Conservation (phyloP, 1,140 invertebrate species). For the Ostrea denselamellosa region DNA sequence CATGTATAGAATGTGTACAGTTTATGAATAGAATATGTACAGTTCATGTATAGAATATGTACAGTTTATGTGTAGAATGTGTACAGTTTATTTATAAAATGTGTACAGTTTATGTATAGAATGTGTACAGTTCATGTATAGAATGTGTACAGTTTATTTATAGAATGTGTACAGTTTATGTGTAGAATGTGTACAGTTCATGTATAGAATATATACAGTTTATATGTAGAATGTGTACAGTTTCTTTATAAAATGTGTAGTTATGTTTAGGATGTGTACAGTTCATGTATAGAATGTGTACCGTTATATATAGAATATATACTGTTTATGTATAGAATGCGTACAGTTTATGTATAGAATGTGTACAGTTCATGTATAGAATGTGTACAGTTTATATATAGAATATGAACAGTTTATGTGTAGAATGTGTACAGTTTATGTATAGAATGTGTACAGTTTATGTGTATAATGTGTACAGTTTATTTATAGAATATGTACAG, state of each 20-base stretch:
- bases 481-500: background rate
- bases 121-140: too few relatives aligned
- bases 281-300: background rate
- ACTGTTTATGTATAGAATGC: background rate
- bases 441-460: too few relatives aligned
- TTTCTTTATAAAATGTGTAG: too few relatives aligned
- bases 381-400: background rate
- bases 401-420: background rate
- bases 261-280: background rate
- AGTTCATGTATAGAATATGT: too few relatives aligned
- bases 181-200: background rate
- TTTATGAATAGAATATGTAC: too few relatives aligned
- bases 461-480: background rate
- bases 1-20: background rate
- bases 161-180: too few relatives aligned
- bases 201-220: background rate
- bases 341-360: background rate
- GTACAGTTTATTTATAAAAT: too few relatives aligned
- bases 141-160: too few relatives aligned
- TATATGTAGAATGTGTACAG: background rate
- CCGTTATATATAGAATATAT: background rate
- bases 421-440: too few relatives aligned
- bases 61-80: background rate
- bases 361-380: background rate
- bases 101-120: too few relatives aligned